Conservation (phyloP, 2,888 invertebrate genomes). For the Alitta virens region DNA sequence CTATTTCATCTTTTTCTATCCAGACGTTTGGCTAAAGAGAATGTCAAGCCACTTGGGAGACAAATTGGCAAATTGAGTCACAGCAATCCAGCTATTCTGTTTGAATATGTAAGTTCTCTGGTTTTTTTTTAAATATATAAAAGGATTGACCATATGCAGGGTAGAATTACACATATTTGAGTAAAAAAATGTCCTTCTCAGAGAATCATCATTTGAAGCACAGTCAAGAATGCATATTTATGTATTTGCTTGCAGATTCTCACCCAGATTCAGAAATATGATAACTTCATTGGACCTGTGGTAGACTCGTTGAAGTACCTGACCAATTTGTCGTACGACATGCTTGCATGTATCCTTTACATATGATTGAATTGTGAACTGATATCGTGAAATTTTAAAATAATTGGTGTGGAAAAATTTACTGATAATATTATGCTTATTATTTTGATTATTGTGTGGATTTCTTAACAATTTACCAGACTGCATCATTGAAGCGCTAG, state of each 20-base stretch:
- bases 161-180: neutral
- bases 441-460: too few species aligned
- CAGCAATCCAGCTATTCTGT: constrained; percentile 90
- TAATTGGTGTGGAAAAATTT: too few species aligned
- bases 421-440: too few species aligned
- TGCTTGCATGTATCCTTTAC: constrained; percentile 72
- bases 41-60: constrained; percentile 93
- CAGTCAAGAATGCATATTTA: neutral
- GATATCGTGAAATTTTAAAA: too few species aligned
- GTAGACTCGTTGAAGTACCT: constrained; percentile 97
- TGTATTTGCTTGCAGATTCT: constrained; percentile 61
- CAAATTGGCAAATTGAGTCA: constrained; percentile 96
- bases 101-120: constrained; percentile 79
- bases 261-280: constrained; percentile 85
- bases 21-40: constrained; percentile 81
- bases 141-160: neutral
- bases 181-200: neutral
- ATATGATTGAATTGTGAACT: too few species aligned
- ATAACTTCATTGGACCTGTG: constrained; percentile 91
- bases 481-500: constrained; percentile 89
- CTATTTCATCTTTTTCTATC: too few species aligned
- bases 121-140: neutral
- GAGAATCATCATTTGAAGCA: neutral
- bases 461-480: constrained; percentile 52
- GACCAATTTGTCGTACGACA: constrained; percentile 91